Conservation (phyloP, 1,140 invertebrate genomes). For the Charaxes varanes region DNA sequence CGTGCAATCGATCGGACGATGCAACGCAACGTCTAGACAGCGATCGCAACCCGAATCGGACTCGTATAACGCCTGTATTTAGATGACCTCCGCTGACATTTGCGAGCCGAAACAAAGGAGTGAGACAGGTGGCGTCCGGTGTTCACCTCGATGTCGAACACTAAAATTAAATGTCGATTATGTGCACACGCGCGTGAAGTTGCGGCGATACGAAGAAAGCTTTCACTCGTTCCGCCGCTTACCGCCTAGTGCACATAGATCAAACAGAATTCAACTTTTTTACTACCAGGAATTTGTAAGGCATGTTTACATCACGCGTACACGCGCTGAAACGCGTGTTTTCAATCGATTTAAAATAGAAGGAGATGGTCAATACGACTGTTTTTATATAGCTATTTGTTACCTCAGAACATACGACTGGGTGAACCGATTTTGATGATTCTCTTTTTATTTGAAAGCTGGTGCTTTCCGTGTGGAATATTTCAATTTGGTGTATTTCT, state of each 20-base stretch:
- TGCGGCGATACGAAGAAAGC: constrained; percentile 23
- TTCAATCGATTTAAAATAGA: too few relatives aligned
- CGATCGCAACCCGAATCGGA: constrained; percentile 58
- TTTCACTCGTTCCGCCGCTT: constrained; percentile 29
- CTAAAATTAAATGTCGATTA: constrained; percentile 61
- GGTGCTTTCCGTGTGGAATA: too few relatives aligned
- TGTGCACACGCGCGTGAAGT: constrained; percentile 33
- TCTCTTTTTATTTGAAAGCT: too few relatives aligned
- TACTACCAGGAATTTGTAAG: too few relatives aligned
- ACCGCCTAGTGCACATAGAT: constrained; percentile 43
- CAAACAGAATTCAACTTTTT: constrained; percentile 23
- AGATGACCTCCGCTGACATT: constrained; percentile 72
- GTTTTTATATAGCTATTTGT: too few relatives aligned
- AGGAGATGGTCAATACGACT: too few relatives aligned
- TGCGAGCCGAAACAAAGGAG: constrained; percentile 67
- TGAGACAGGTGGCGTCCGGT: constrained; percentile 62
- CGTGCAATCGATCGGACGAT: constrained; percentile 70
- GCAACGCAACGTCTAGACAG: constrained; percentile 70
- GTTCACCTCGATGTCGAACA: constrained; percentile 39
- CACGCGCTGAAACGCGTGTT: too few relatives aligned
- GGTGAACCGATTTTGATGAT: too few relatives aligned
- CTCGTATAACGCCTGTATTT: constrained; percentile 66
- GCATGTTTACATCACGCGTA: too few relatives aligned
- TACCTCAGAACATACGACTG: too few relatives aligned
- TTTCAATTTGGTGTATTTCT: too few relatives aligned